Conservation (phyloP, 2,113 vertebrate genomes). For the Mirza zaza region DNA sequence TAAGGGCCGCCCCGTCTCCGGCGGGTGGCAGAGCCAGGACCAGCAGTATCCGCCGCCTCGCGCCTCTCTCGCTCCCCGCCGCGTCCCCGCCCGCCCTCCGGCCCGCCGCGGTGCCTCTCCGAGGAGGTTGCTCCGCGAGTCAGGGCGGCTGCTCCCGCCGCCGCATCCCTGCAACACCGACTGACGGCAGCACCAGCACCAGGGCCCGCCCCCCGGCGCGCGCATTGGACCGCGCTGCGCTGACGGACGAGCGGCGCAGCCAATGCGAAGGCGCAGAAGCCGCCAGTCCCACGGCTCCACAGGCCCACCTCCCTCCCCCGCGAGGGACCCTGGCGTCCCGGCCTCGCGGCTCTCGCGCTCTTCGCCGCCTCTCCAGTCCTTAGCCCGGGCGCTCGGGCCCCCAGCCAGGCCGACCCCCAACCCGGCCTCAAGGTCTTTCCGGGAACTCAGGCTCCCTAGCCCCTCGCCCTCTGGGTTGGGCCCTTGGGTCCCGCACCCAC, state of each 20-base stretch:
- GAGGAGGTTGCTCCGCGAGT: constrained; percentile 73
- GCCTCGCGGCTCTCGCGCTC: neutral
- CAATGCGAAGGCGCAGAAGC: constrained; percentile 50
- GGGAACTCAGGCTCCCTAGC: neutral
- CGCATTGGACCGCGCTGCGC: constrained; percentile 61
- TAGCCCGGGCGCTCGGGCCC: neutral
- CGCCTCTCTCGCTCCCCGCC: constrained; percentile 62
- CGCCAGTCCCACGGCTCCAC: constrained; percentile 25
- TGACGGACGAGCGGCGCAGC: constrained; percentile 55
- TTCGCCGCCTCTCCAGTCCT: neutral
- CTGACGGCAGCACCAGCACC: constrained; percentile 78
- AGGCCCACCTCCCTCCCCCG: constrained; percentile 28
- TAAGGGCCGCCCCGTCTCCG: constrained; percentile 30
- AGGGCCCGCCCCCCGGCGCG: constrained; percentile 56
- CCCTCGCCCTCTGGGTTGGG: neutral
- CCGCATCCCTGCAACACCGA: constrained; percentile 82
- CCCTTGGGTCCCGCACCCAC: neutral
- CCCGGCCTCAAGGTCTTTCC: neutral
- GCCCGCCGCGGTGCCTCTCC: constrained; percentile 71
- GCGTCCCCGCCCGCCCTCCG: constrained; percentile 68
- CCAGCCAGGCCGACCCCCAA: neutral
- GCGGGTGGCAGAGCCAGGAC: constrained; percentile 39
- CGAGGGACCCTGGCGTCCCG: constrained; percentile 62
- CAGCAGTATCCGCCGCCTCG: constrained; percentile 51
- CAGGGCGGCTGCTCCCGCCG: constrained; percentile 81